A percentile compares a stretch with the other conserved stretches of the same genome.
phyloP scores from a whole-genome alignment of 2,113 vertebrate genomes.

The Corythornis vintsioides region DNA sequence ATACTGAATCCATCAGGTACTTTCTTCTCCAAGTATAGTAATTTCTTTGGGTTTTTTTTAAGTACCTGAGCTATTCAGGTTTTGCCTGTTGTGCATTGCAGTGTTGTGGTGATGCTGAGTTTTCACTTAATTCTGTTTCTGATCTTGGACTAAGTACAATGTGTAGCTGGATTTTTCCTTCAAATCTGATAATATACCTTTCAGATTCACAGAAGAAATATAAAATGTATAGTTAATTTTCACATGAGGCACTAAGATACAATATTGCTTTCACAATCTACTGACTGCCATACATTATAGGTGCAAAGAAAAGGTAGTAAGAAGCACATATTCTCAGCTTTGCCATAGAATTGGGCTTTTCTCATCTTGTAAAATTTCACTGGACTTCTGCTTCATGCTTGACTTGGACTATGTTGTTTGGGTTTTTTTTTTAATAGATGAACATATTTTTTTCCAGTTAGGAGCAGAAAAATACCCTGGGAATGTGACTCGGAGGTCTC shows the following conservation, averaged over 20 bases:
- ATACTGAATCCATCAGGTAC: constrained; percentile 87
- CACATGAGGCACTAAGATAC: not conserved
- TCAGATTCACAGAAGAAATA: not conserved
- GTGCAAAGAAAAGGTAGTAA: not conserved
- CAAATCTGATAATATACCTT: not conserved
- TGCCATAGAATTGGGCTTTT: not conserved
- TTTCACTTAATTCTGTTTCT: not conserved
- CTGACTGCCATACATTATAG: not conserved
- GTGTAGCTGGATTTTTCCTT: not conserved
- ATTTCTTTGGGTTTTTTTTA: not conserved
- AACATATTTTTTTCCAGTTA: not conserved
- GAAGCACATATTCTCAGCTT: not conserved
- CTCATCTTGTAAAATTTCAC: not conserved
- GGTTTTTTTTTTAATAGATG: not conserved
- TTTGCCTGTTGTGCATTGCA: not conserved
- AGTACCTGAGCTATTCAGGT: not conserved
- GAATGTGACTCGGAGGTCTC: not conserved
- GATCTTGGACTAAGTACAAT: not conserved
- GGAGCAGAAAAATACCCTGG: not conserved
- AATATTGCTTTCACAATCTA: not conserved
- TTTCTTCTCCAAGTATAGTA: not conserved
- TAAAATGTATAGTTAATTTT: not conserved
- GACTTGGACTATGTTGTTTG: not conserved
- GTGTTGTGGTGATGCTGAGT: not conserved
- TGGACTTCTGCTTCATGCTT: not conserved